Percentiles rank a stretch among this genome's conserved stretches.
Evolutionary conservation across 1,140 invertebrate species (phyloP).

Genomic region (Leptinotarsa lineolata): DNA sequence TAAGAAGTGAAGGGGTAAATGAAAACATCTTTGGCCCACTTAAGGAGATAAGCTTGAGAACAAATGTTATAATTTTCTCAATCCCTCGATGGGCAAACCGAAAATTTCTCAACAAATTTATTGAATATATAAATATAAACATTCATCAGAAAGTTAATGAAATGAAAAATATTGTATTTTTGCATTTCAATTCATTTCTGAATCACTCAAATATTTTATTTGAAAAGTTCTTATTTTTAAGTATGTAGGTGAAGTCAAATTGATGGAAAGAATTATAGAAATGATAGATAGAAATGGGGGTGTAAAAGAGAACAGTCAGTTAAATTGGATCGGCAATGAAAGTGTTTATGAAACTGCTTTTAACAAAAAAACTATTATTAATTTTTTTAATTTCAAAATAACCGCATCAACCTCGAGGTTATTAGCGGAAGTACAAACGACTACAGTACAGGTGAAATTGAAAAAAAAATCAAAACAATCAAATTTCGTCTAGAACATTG

Average conservation of each 20-base stretch:
- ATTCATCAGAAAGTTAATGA: not conserved
- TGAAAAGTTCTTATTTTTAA: constrained; percentile 18
- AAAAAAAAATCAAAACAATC: no score
- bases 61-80: constrained; percentile 13
- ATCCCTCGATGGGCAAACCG: constrained; percentile 16
- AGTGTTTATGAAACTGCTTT: constrained; percentile 2
- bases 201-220: constrained; percentile 5
- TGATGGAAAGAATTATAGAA: constrained; percentile 10
- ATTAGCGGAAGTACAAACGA: no score
- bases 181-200: constrained; percentile 7
- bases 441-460: no score
- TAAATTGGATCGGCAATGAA: constrained; percentile 9
- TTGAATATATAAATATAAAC: not conserved
- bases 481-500: no score
- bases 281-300: constrained; percentile 12
- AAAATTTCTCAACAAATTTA: not conserved
- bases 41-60: constrained; percentile 12
- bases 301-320: constrained; percentile 1
- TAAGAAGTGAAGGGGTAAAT: constrained; percentile 12
- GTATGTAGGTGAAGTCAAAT: constrained; percentile 13
- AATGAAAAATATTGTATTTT: constrained; percentile 9
- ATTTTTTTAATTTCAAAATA: no score
- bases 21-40: constrained; percentile 3
- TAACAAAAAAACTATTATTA: constrained; percentile 6
- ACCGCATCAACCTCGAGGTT: no score